These are phyloP conservation scores for Diarsia mendica DNA, from an alignment of 2,888 invertebrate genomes.

Conservation along the genomic window DNA sequence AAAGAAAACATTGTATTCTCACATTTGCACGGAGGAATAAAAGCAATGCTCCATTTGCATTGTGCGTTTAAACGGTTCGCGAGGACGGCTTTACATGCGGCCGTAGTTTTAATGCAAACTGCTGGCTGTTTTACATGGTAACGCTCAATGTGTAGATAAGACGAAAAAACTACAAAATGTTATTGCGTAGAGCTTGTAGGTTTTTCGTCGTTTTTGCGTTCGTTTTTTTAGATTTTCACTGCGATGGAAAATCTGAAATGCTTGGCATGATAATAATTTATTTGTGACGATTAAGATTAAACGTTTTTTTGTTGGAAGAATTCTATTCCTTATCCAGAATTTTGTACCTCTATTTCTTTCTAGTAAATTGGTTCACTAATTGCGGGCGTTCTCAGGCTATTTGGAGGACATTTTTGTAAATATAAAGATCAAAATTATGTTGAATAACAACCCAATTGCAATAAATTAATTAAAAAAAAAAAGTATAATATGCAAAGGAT, in stretches of 20 bases:
- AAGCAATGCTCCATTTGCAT: constrained; percentile 40
- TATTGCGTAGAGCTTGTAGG: neutral
- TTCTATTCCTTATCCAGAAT: too few species aligned
- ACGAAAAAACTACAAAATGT: neutral
- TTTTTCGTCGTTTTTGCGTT: neutral
- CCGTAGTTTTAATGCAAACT: constrained; percentile 38
- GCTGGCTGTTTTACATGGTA: constrained; percentile 35
- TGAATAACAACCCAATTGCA: neutral
- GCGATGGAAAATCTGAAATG: neutral
- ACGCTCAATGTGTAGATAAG: neutral
- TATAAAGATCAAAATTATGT: neutral
- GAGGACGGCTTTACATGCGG: constrained; percentile 18
- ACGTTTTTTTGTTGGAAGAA: neutral
- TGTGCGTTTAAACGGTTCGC: constrained; percentile 34
- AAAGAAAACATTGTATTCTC: constrained; percentile 14
- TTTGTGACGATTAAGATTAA: too few species aligned
- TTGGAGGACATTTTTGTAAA: neutral
- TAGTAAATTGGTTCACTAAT: neutral
- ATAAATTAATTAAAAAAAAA: neutral
- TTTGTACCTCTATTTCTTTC: neutral
- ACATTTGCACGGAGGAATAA: constrained; percentile 23
- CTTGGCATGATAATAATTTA: too few species aligned
- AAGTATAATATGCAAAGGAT: neutral
- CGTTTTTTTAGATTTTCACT: constrained; percentile 1
- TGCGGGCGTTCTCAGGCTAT: neutral